Percentiles rank a stretch among this genome's conserved stretches.
These are phyloP conservation scores for Crematogaster levior DNA, from an alignment of 2,888 invertebrate genomes.

Conservation along the genomic window DNA sequence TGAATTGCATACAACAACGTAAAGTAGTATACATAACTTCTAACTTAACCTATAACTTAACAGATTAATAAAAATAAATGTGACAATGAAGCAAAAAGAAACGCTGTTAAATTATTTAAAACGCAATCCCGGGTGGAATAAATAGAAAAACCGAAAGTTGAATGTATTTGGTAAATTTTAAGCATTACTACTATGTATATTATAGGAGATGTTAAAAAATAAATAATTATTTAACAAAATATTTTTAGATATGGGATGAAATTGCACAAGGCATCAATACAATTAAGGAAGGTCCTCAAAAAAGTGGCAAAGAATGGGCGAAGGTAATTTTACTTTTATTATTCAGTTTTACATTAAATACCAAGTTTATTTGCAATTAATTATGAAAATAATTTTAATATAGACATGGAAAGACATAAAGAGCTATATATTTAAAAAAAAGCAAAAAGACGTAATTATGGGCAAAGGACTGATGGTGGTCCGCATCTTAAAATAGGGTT, in stretches of 20 bases:
- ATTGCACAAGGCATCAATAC: background rate
- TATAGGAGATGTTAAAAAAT: too few species aligned
- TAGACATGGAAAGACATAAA: constrained; percentile 10
- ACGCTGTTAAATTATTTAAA: too few species aligned
- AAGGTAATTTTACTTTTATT: background rate
- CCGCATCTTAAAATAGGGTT: background rate
- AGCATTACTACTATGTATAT: too few species aligned
- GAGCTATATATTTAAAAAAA: background rate
- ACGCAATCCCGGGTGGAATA: too few species aligned
- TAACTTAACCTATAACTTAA: too few species aligned
- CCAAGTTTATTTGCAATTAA: background rate
- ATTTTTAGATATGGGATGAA: background rate
- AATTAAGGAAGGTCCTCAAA: background rate
- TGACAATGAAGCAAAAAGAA: too few species aligned
- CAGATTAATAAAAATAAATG: too few species aligned
- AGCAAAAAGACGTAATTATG: background rate
- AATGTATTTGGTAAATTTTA: too few species aligned
- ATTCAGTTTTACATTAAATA: background rate
- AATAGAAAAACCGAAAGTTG: too few species aligned
- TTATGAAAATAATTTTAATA: background rate
- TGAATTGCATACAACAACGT: too few species aligned
- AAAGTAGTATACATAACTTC: too few species aligned
- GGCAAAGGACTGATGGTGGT: background rate
- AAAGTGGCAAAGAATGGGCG: background rate
- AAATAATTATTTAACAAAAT: too few species aligned